A percentile compares a stretch with the other conserved stretches of the same genome.
Evolutionary conservation across 2,113 vertebrate genomes (phyloP).

Genomic region (Suncus etruscus): DNA sequence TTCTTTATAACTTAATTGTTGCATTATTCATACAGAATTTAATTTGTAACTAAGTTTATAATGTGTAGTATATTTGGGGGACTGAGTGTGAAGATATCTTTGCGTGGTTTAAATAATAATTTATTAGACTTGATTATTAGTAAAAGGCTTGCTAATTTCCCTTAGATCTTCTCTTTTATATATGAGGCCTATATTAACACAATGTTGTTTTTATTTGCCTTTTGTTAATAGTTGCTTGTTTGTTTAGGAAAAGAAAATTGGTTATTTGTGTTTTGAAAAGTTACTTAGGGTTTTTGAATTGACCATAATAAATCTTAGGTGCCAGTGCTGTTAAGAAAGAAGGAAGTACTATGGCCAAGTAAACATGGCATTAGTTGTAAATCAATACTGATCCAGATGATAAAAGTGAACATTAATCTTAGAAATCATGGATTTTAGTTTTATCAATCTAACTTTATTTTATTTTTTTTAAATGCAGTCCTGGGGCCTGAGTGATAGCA

Average conservation of each 20-base stretch:
- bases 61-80: conserved; percentile 20
- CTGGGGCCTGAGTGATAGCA: not conserved
- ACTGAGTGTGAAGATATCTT: conserved; percentile 90
- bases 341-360: not conserved
- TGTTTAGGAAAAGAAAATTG: conserved; percentile 40
- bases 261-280: conserved; percentile 44
- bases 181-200: conserved; percentile 27
- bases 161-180: conserved; percentile 49
- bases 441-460: not conserved
- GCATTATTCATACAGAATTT: not conserved
- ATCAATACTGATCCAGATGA: not conserved
- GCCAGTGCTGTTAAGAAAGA: conserved; percentile 8
- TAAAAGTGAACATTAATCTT: conserved; percentile 2
- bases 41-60: conserved; percentile 54
- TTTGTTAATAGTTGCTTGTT: conserved; percentile 32
- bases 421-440: conserved; percentile 28
- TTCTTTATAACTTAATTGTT: not conserved
- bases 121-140: conserved; percentile 39
- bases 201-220: conserved; percentile 43
- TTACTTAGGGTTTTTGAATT: conserved; percentile 1
- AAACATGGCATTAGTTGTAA: conserved; percentile 6
- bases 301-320: not conserved
- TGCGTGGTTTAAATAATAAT: conserved; percentile 79
- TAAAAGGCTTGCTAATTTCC: conserved; percentile 43
- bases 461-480: not conserved